Evolutionary conservation across 2,113 vertebrate species (phyloP), one percentile per base, ranked within the genome.

Genomic region (Mirounga angustirostris): DNA sequence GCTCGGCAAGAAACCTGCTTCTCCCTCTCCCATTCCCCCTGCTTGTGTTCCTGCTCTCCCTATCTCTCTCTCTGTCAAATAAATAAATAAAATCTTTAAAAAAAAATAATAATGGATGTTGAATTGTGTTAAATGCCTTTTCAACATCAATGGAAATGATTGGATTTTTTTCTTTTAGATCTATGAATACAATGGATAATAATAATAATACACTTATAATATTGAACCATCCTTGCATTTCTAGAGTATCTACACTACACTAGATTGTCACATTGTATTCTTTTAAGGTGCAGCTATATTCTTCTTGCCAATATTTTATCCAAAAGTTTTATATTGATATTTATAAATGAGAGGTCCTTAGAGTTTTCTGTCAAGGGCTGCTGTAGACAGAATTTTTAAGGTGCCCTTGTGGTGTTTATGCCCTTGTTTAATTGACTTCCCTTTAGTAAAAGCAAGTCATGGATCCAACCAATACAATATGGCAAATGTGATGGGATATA

Each of bases 211-310:
- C 2, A 71, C 28, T 76, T 81, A 43, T 4, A 81, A 46, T 54
- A 63, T 52, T 84, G 50, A 94, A 79, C 28, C 40, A 93, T 80
- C 71, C 21, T 94, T 96, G 78, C 61, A 80, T 93, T 96, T 96
- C 50, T 80, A 46, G 16, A 86, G 67, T 78, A 90, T 43, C 24
- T 79, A 63, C 52, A 56, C 21, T 87, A 87, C 52, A 50, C 21
- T 83, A 83, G 46, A 67, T 79, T 78, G 71, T 63, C 43, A n/a
- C 83, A 33, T n/a, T 92, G 7, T 36, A 19, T 52, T 76, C 7
- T 88, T 79, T 85, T 56, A 58, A 40, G 43, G 18, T 59, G 16
- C 30, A 84, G 24, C 7, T 94, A 16, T 40, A 81, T 94, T 71
- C 7, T 74, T 93, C 33, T 63, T 84, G n/a, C 43, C 28, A 16